Conservation (phyloP, 1,140 invertebrate genomes). For the Amphibalanus amphitrite region DNA sequence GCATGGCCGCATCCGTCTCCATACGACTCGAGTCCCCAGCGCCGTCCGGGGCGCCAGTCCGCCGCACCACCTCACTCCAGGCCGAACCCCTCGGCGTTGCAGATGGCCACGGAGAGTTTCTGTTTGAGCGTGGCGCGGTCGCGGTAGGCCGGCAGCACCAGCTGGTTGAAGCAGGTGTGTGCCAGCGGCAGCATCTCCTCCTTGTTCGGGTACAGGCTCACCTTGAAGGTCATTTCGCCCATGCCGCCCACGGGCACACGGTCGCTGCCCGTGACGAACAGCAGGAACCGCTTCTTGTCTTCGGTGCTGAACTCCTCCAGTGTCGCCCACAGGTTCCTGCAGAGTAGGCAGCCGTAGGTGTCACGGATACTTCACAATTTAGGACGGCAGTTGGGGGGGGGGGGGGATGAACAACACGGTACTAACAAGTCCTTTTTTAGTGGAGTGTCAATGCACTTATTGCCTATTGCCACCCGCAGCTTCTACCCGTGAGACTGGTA, state of each 20-base stretch:
- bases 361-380: too few relatives aligned
- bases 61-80: conserved; percentile 31
- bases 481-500: too few relatives aligned
- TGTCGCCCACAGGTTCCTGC: conserved; percentile 32
- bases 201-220: conserved; percentile 25
- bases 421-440: too few relatives aligned
- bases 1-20: too few relatives aligned
- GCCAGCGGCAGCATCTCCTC: conserved; percentile 33
- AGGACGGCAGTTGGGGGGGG: conserved; percentile 3
- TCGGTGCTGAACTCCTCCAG: conserved; percentile 33
- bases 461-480: too few relatives aligned
- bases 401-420: too few relatives aligned
- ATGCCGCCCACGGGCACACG: conserved; percentile 46
- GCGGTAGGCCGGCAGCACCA: conserved; percentile 41
- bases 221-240: conserved; percentile 47
- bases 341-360: neutral
- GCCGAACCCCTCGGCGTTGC: conserved; percentile 50
- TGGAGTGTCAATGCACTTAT: too few relatives aligned
- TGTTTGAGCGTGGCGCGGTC: conserved; percentile 35
- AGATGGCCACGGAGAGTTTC: conserved; percentile 43
- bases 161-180: conserved; percentile 50
- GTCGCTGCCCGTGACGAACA: conserved; percentile 47
- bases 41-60: too few relatives aligned
- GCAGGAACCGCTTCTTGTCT: conserved; percentile 40
- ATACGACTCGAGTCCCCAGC: too few relatives aligned